Percentiles rank a stretch among this genome's conserved stretches.
phyloP scores from a whole-genome alignment of 1,140 invertebrate genomes.

The Onthophagus taurus region DNA sequence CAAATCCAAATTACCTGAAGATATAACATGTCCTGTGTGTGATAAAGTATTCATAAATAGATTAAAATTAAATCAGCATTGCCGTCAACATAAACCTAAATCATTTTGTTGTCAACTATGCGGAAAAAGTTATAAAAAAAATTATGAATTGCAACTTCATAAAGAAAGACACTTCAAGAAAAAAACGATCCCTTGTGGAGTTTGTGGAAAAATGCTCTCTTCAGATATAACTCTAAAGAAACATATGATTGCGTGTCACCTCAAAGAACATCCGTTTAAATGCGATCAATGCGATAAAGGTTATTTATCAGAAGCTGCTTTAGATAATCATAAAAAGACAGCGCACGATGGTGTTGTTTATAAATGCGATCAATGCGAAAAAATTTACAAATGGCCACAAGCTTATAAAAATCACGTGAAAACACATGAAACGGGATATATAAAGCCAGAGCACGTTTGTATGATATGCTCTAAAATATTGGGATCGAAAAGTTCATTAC shows the following conservation, averaged over 20 bases:
- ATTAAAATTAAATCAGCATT: too few relatives aligned
- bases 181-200: too few relatives aligned
- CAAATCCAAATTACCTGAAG: too few relatives aligned
- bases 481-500: constrained; percentile 47
- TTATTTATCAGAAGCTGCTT: neutral
- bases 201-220: too few relatives aligned
- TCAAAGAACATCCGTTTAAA: neutral
- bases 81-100: too few relatives aligned
- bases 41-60: too few relatives aligned
- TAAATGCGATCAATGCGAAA: constrained; percentile 50
- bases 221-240: too few relatives aligned
- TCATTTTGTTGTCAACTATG: too few relatives aligned
- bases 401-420: constrained; percentile 22
- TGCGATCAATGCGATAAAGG: constrained; percentile 17
- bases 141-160: too few relatives aligned
- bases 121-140: too few relatives aligned
- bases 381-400: constrained; percentile 44
- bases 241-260: neutral
- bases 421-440: neutral
- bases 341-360: constrained; percentile 51
- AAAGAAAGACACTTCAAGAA: too few relatives aligned
- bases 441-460: neutral
- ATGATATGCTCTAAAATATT: constrained; percentile 38
- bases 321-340: constrained; percentile 24
- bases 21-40: too few relatives aligned